Conservation (phyloP, 2,888 invertebrate genomes). For the Tipula vernalis region DNA sequence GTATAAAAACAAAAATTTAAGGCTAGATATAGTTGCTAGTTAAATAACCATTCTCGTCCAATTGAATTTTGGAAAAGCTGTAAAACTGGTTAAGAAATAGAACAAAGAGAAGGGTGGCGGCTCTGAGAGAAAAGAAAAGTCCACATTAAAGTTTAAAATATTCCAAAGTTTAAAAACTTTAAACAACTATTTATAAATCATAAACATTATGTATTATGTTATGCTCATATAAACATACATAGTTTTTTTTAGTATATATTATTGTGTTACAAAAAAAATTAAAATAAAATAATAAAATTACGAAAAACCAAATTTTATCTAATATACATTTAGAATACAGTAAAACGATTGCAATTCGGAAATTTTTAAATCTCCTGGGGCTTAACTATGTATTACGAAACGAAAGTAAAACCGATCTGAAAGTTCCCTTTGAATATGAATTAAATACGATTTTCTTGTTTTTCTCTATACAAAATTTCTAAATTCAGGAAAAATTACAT, state of each 20-base stretch:
- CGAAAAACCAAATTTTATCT: background rate
- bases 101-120: background rate
- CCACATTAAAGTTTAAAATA: background rate
- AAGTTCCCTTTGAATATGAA: too few species aligned
- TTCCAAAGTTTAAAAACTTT: background rate
- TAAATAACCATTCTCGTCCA: background rate
- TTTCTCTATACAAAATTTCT: too few species aligned
- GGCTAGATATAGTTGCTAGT: background rate
- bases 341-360: background rate
- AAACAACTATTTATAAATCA: background rate
- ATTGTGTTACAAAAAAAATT: too few species aligned
- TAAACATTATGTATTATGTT: background rate
- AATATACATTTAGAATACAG: background rate
- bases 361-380: too few species aligned
- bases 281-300: background rate
- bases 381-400: too few species aligned
- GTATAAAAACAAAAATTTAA: too few species aligned
- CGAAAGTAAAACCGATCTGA: too few species aligned
- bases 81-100: background rate
- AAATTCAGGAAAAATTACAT: too few species aligned
- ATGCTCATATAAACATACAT: too few species aligned
- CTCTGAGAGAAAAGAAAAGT: background rate
- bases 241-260: background rate
- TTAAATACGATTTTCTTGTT: too few species aligned
- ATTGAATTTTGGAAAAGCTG: background rate